These are phyloP conservation scores for Cariama cristata DNA, from an alignment of 2,113 vertebrate genomes.

Conservation along the genomic window DNA sequence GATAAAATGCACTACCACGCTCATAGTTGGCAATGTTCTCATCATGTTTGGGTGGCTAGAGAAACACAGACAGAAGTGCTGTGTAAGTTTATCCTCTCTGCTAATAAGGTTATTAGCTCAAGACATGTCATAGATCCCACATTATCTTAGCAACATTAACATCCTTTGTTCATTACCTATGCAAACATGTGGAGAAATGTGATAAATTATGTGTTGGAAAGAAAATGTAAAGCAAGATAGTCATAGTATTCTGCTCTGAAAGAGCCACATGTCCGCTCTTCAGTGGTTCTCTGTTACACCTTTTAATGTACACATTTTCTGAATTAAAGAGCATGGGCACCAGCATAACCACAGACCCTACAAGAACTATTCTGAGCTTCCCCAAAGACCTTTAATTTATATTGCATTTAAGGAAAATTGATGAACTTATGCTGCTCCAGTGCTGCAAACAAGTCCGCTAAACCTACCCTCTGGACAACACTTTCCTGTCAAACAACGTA, in stretches of 20 bases:
- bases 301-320: slow-evolving; percentile 50
- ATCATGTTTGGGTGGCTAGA: background rate
- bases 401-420: slow-evolving; percentile 49
- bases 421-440: background rate
- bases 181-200: background rate
- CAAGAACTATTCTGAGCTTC: slow-evolving; percentile 58
- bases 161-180: background rate
- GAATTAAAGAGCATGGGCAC: slow-evolving; percentile 58
- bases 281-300: background rate
- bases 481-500: background rate
- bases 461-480: background rate
- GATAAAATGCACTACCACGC: background rate
- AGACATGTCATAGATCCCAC: background rate
- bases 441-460: background rate
- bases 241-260: slow-evolving; percentile 7
- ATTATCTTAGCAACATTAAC: background rate
- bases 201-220: background rate
- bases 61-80: background rate
- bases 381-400: slow-evolving; percentile 59
- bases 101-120: background rate
- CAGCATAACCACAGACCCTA: slow-evolving; percentile 51
- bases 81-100: background rate
- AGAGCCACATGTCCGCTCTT: slow-evolving; percentile 31
- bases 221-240: background rate
- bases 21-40: background rate